Percentiles rank a stretch among this genome's conserved stretches.
phyloP scores from a whole-genome alignment of 2,113 vertebrate genomes.

The Pelecanus crispus region DNA sequence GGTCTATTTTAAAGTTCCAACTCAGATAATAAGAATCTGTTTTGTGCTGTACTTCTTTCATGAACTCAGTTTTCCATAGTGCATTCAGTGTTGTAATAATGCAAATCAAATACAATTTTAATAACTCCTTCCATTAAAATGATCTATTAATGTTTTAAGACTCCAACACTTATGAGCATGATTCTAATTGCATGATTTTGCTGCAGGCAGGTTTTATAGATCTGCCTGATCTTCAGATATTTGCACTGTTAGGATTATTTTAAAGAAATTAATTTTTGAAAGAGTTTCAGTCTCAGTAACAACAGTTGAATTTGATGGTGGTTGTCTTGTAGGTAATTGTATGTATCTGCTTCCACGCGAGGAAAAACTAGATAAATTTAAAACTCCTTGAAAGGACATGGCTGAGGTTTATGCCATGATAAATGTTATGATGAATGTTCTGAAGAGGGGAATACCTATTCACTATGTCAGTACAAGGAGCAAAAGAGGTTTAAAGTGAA shows the following conservation, averaged over 20 bases:
- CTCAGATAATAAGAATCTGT: not conserved
- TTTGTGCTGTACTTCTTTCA: not conserved
- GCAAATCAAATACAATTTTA: constrained; percentile 75
- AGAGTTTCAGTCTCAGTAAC: constrained; percentile 25
- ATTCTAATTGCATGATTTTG: constrained; percentile 69
- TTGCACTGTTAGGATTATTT: constrained; percentile 58
- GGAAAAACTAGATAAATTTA: not conserved
- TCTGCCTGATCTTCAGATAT: constrained; percentile 50
- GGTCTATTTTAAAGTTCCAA: constrained; percentile 2
- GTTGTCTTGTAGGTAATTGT: not conserved
- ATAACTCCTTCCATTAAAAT: constrained; percentile 74
- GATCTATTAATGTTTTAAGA: constrained; percentile 70
- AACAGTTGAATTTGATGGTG: not conserved
- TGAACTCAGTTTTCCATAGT: not conserved
- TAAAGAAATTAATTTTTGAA: constrained; percentile 61
- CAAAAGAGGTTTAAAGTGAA: not conserved
- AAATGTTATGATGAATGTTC: not conserved
- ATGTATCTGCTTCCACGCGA: not conserved
- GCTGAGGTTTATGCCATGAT: not conserved
- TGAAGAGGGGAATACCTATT: not conserved
- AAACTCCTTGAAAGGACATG: not conserved
- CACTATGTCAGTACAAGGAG: not conserved
- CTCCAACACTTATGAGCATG: constrained; percentile 64
- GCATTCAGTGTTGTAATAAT: constrained; percentile 61
- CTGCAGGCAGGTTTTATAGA: constrained; percentile 63